These are phyloP conservation scores for Colletes collaris DNA, from an alignment of 2,888 invertebrate species.

Conservation along the genomic window DNA sequence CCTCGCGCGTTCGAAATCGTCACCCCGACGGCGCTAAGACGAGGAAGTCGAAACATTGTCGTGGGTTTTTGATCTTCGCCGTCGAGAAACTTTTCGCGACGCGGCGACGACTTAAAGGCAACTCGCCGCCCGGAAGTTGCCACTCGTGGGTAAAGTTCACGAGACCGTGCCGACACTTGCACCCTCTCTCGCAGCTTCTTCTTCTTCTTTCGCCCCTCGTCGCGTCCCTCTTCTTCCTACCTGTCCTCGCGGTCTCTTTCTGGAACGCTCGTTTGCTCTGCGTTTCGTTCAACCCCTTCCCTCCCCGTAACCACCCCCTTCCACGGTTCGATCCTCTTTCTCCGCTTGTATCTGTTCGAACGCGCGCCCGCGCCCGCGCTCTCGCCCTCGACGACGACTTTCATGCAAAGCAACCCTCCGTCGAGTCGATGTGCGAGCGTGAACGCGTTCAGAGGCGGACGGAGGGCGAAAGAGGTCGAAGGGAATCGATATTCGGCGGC, in stretches of 20 bases:
- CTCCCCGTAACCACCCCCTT: background rate
- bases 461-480: constrained; percentile 62
- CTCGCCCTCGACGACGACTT: constrained; percentile 16
- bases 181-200: constrained; percentile 2
- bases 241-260: background rate
- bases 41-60: constrained; percentile 30
- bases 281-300: background rate
- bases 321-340: background rate
- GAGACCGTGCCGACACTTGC: constrained; percentile 47
- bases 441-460: constrained; percentile 43
- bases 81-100: constrained; percentile 48
- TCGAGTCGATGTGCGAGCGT: constrained; percentile 27
- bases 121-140: constrained; percentile 62
- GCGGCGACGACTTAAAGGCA: constrained; percentile 52
- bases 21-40: background rate
- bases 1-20: too few relatives aligned
- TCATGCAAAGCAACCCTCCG: constrained; percentile 43
- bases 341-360: background rate
- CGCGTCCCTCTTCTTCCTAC: too few relatives aligned
- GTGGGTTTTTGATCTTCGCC: constrained; percentile 41
- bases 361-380: constrained; percentile 5
- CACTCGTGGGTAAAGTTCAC: constrained; percentile 58
- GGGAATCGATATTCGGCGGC: constrained; percentile 71
- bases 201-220: background rate
- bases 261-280: constrained; percentile 6